These are phyloP conservation scores for Ornithoptera alexandrae DNA, from an alignment of 2,888 invertebrate genomes.

Conservation along the genomic window DNA sequence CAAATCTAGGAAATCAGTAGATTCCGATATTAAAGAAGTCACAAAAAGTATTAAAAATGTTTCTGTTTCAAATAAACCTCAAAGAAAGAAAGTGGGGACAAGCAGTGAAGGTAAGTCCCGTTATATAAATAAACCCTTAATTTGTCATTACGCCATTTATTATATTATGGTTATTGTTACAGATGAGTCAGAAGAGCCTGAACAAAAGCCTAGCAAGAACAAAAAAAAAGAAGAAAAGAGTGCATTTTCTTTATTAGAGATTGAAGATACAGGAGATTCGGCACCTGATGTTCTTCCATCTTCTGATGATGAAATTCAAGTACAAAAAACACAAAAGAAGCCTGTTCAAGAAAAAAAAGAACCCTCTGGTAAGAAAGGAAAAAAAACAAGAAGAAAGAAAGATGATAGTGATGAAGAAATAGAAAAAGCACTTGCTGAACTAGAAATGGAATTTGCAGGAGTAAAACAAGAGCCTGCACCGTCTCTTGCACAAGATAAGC, in stretches of 20 bases:
- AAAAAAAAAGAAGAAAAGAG: conserved; percentile 77
- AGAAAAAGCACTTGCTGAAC: conserved; percentile 90
- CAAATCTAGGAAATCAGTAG: conserved; percentile 73
- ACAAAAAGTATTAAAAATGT: conserved; percentile 81
- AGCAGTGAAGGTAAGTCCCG: conserved; percentile 59
- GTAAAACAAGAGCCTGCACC: conserved; percentile 73
- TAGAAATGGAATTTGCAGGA: conserved; percentile 89
- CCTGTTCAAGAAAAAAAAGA: conserved; percentile 66
- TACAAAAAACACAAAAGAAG: conserved; percentile 61
- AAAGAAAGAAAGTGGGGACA: conserved; percentile 63
- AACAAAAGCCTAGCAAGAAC: conserved; percentile 67
- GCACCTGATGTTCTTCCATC: conserved; percentile 65
- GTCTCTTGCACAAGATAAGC: conserved; percentile 61
- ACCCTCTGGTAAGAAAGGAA: conserved; percentile 83
- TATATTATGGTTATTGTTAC: conserved; percentile 5
- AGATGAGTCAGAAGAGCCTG: conserved; percentile 70
- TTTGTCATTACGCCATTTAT: not conserved
- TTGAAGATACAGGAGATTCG: conserved; percentile 81
- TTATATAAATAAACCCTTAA: not conserved
- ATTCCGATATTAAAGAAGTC: conserved; percentile 75
- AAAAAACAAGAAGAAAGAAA: conserved; percentile 86
- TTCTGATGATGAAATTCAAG: conserved; percentile 70
- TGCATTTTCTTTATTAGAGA: conserved; percentile 84
- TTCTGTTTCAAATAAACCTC: conserved; percentile 76
- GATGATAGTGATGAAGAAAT: conserved; percentile 90